A percentile compares a stretch with the other conserved stretches of the same genome.
These are phyloP conservation scores for Acanthurus leucopareius DNA, from an alignment of 2,797 vertebrate genomes.

Conservation along the genomic window DNA sequence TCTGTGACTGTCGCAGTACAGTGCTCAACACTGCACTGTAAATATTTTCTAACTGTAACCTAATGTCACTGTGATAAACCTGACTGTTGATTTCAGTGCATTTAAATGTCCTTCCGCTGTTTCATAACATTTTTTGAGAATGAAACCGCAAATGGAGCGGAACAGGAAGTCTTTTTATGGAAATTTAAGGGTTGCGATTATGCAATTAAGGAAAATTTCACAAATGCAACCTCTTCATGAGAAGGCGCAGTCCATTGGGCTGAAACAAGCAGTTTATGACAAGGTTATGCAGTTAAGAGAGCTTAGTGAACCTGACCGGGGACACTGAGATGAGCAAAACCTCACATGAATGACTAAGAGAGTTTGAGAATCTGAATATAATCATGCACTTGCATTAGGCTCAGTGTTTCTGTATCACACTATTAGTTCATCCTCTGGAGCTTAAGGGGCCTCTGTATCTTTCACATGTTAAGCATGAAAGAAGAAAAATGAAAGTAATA, in stretches of 20 bases:
- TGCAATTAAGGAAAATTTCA: not conserved
- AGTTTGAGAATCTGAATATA: not conserved
- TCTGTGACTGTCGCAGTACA: slow-evolving; percentile 1
- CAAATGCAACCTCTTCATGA: not conserved
- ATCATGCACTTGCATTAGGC: not conserved
- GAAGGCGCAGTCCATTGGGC: not conserved
- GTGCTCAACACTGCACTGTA: not conserved
- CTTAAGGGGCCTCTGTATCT: not conserved
- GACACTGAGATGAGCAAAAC: not conserved
- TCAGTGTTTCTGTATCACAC: not conserved
- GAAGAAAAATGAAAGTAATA: not conserved
- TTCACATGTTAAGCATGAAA: not conserved
- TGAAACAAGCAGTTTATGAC: not conserved
- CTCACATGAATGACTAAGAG: not conserved
- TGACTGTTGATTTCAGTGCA: not conserved
- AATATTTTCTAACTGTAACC: not conserved
- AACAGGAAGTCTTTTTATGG: not conserved
- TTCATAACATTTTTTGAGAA: not conserved
- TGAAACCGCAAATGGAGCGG: not conserved
- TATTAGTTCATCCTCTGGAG: not conserved
- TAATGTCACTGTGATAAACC: not conserved
- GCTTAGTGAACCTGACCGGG: not conserved
- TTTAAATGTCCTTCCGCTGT: not conserved
- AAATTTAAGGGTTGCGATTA: not conserved
- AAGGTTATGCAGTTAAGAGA: not conserved